Conservation (phyloP, 2,888 invertebrate genomes). For the Pollenia griseotomentosa region DNA sequence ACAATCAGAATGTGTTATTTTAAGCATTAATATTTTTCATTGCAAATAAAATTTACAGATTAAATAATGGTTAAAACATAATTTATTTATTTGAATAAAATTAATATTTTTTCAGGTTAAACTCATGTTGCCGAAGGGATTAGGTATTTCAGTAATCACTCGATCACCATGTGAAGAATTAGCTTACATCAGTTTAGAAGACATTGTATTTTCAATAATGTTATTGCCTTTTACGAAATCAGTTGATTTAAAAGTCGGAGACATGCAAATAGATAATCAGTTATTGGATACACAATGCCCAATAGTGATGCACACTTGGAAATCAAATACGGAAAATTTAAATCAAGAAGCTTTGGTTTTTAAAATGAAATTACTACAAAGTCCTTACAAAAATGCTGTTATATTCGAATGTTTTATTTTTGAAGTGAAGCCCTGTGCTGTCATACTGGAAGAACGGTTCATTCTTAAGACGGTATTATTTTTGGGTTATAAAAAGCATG, state of each 20-base stretch:
- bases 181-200: constrained; percentile 89
- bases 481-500: constrained; percentile 86
- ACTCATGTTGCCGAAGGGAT: constrained; percentile 85
- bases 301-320: constrained; percentile 91
- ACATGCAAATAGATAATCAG: constrained; percentile 96
- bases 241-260: constrained; percentile 89
- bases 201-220: constrained; percentile 87
- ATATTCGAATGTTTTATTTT: constrained; percentile 94
- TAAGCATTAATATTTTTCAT: too few species aligned
- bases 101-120: constrained; percentile 85
- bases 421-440: constrained; percentile 91
- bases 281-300: constrained; percentile 93
- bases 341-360: constrained; percentile 90
- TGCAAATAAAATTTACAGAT: too few species aligned
- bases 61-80: too few species aligned
- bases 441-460: constrained; percentile 94
- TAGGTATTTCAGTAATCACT: constrained; percentile 92
- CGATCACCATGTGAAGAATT: constrained; percentile 91
- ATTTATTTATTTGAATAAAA: background rate
- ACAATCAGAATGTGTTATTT: too few species aligned
- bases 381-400: constrained; percentile 91
- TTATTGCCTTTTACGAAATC: constrained; percentile 86
- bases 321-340: constrained; percentile 84
- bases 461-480: constrained; percentile 89
- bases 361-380: constrained; percentile 90